These are phyloP conservation scores for Nycticorax nycticorax DNA, from an alignment of 2,113 vertebrate species.

Conservation along the genomic window DNA sequence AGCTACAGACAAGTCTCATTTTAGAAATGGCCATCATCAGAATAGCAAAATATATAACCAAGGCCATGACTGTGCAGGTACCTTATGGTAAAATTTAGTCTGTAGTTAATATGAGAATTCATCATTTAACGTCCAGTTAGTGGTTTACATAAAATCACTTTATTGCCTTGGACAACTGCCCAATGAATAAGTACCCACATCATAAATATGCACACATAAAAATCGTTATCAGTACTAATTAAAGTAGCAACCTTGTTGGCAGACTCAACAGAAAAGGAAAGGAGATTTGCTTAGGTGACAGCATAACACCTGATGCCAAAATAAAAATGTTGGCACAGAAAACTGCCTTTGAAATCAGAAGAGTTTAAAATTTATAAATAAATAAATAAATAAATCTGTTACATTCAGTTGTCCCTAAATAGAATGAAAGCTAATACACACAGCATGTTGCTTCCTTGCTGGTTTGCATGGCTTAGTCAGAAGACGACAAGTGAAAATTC, in stretches of 20 bases:
- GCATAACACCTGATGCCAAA: not conserved
- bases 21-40: not conserved
- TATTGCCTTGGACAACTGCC: not conserved
- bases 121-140: not conserved
- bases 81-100: not conserved
- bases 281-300: not conserved
- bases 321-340: not conserved
- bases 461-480: not conserved
- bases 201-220: constrained; percentile 8
- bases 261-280: not conserved
- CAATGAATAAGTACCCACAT: not conserved
- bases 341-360: not conserved
- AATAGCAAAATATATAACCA: not conserved
- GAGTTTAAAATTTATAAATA: not conserved
- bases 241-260: constrained; percentile 3
- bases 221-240: not conserved
- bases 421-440: not conserved
- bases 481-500: not conserved
- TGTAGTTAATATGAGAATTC: not conserved
- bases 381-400: not conserved
- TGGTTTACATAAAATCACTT: not conserved
- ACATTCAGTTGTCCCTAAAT: not conserved
- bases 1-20: not conserved
- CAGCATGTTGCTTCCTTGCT: not conserved
- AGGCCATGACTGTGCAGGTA: not conserved